Conservation (phyloP, 2,888 invertebrate genomes). For the Stenoptilia bipunctidactyla region DNA sequence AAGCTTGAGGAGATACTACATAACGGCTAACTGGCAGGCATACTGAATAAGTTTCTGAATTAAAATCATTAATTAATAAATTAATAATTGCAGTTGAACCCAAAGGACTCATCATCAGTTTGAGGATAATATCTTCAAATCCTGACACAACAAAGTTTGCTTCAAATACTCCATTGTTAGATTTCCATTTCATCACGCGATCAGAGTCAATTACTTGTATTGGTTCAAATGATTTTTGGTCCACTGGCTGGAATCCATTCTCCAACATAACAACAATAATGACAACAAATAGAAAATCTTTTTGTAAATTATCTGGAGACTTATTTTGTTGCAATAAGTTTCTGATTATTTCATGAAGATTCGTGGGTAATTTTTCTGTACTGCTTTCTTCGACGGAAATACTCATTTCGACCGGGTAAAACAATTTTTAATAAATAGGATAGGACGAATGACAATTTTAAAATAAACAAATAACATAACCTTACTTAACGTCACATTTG, state of each 20-base stretch:
- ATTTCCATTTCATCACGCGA: slow-evolving; percentile 32
- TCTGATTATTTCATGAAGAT: slow-evolving; percentile 33
- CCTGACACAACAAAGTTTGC: slow-evolving; percentile 33
- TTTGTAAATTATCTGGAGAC: slow-evolving; percentile 33
- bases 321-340: slow-evolving; percentile 26
- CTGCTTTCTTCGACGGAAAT: slow-evolving; percentile 43
- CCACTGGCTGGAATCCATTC: slow-evolving; percentile 33
- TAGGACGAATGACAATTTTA: too few species aligned
- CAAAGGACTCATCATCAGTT: slow-evolving; percentile 43
- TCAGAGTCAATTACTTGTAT: slow-evolving; percentile 21
- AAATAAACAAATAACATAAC: too few species aligned
- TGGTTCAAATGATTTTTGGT: slow-evolving; percentile 19
- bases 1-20: slow-evolving; percentile 42
- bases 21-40: slow-evolving; percentile 48
- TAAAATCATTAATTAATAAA: slow-evolving; percentile 33
- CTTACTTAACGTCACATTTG: too few species aligned
- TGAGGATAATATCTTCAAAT: slow-evolving; percentile 31
- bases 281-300: slow-evolving; percentile 44
- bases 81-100: slow-evolving; percentile 43
- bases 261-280: slow-evolving; percentile 45
- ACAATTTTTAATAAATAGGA: too few species aligned
- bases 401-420: too few species aligned
- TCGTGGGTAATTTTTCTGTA: slow-evolving; percentile 31
- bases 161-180: slow-evolving; percentile 32
- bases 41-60: slow-evolving; percentile 47